Base-by-base conservation (phyloP, 2,888 invertebrate species). In the Schizaphis graminum region DNA sequence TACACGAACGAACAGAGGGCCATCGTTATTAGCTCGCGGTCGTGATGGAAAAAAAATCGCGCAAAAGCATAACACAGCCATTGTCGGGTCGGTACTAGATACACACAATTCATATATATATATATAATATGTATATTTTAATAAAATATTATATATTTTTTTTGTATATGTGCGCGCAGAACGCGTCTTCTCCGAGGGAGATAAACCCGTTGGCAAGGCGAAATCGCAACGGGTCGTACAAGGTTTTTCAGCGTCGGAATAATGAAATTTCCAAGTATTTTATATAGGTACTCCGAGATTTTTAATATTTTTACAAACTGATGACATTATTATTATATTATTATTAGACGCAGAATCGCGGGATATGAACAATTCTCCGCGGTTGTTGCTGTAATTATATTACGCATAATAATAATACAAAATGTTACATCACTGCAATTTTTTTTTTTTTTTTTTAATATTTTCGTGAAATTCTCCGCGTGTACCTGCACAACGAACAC, bases 191-290 rank as follows among this genome's bases (percentile, higher is more conserved):
- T 53, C 53, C 49, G n/a, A 88, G n/a, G 49, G n/a, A 26, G 86
- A 44, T 56, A 28, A 61, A 61, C 89, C 90, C 90, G 90, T 28
- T n/a, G 61, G 90, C 90, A 90, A 90, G 90, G 90, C n/a, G 4
- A 90, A 67, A 67, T 90, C 90, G 61, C 90, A 47, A 90, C 90
- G n/a, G 90, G 67, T 90, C 67, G 67, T 28, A 89, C 77, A 91
- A 77, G 77, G 67, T 49, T 49, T 35, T 26, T 91, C 91, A 35
- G 26, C 3, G 89, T 35, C 24, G 8, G 35, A 35, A 77, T 77
- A 77, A 77, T 89, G 61, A 61, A 89, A 61, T 89, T 57, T 89
- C 61, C 44, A 0, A 89, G 57, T 61, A 61, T 61, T n/a, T n/a
- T n/a, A n/a, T 77, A 8, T 21, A 35, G 35, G 2, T 77, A 41